Conservation (phyloP, 1,140 invertebrate genomes). For the Musca domestica region DNA sequence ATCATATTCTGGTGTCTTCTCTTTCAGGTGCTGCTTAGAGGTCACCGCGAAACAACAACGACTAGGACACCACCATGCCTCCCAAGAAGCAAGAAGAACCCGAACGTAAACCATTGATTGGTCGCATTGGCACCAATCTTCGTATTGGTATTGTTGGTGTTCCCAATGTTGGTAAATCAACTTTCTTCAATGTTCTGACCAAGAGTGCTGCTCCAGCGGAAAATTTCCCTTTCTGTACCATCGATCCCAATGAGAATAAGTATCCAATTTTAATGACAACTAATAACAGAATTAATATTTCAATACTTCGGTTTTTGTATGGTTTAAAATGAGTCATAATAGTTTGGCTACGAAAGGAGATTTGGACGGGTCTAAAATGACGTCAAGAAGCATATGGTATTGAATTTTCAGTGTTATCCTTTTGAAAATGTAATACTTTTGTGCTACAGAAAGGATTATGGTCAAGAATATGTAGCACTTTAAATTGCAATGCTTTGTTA, state of each 20-base stretch:
- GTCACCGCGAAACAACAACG: not conserved
- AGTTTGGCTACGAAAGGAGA: not conserved
- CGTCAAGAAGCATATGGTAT: too few species aligned
- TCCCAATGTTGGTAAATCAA: constrained; percentile 97
- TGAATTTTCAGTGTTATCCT: too few species aligned
- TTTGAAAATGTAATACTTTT: too few species aligned
- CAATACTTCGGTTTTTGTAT: too few species aligned
- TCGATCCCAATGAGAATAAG: constrained; percentile 99
- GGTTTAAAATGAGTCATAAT: not conserved
- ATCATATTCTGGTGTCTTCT: not conserved
- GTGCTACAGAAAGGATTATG: too few species aligned
- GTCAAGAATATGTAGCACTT: too few species aligned
- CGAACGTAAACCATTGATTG: constrained; percentile 89
- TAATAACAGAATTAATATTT: not conserved
- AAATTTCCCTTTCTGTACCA: constrained; percentile 99
- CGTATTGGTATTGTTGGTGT: constrained; percentile 90
- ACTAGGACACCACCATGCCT: constrained; percentile 67
- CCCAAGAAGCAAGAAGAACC: constrained; percentile 93
- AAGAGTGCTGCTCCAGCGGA: constrained; percentile 94
- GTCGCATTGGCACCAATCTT: constrained; percentile 95
- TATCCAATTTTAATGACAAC: constrained; percentile 59
- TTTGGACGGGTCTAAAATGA: not conserved
- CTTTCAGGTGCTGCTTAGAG: constrained; percentile 18
- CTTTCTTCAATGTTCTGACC: constrained; percentile 99
- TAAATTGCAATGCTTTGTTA: too few species aligned